Evolutionary conservation across 2,797 vertebrate genomes (phyloP), one percentile per base, ranked within the genome.

Genomic region (Diplodus puntazzo): DNA sequence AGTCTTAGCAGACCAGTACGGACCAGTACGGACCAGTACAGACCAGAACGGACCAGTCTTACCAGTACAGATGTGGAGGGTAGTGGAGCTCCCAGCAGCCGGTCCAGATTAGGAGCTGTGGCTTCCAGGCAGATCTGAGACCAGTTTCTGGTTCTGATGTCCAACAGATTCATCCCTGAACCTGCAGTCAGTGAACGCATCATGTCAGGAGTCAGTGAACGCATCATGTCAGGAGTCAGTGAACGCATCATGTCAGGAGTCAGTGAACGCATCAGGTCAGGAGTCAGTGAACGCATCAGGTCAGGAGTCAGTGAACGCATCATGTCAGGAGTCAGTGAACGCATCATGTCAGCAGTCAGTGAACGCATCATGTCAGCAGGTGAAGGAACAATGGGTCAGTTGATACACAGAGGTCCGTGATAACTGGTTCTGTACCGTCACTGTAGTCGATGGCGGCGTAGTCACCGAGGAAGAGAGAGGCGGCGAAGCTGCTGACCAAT

Each of bases 131-230:
- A 99, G 60, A 84, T 11, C 11, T 77, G 73, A 18, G 95, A 96
- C 98, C 98, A 99, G 3, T 21, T 69, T 67, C 95, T 97, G 59
- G 89, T 90, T 77, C 88, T 89, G 82, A 99, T 96, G 64, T 98
- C 94, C 91, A 99, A 76, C 91, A 99, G 92, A 79, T 99, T 99
- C 98, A 99, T 99, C 53, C 98, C 98, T 25, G 97, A 99, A 49
- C 97, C 98, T 99, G 50, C 65, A 73, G 21, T 4, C n/a, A 39
- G 5, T 17, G 30, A 34, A 34, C 30, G 6, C 30, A 34, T 34
- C 30, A 8, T 34, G 30, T 34, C 30, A 34, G 5, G 1, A 8
- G 30, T 34, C 30, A 34, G 30, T 34, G 30, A 34, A 34, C 30
- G 30, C 30, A 34, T 34, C 30, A 8, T 34, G 30, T 34, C 30